Evolutionary conservation across 2,888 invertebrate genomes (phyloP).

Genomic region (Pseudanteris insignis): DNA sequence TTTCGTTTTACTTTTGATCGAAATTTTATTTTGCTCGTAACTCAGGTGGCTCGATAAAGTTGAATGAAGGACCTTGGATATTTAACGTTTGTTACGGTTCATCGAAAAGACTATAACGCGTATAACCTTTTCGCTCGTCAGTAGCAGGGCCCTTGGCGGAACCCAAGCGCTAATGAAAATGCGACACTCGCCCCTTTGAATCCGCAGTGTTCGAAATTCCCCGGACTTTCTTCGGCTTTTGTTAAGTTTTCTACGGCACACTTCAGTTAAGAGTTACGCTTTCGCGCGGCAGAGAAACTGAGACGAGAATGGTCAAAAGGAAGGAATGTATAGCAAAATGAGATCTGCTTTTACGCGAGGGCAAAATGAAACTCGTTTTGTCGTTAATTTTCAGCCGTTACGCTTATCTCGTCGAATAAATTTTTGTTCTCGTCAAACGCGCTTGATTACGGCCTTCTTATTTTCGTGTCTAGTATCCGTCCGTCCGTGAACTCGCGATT

Average conservation of each 20-base stretch:
- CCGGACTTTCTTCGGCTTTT: constrained; percentile 48
- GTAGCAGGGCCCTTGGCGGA: constrained; percentile 14
- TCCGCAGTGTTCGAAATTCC: constrained; percentile 54
- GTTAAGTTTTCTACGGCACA: constrained; percentile 40
- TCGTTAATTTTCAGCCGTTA: constrained; percentile 54
- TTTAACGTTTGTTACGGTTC: constrained; percentile 19
- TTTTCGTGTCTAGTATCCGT: constrained; percentile 24
- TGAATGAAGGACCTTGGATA: constrained; percentile 14
- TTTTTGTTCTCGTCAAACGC: constrained; percentile 51
- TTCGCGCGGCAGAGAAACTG: constrained; percentile 29
- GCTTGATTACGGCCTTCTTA: constrained; percentile 55
- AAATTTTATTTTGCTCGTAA: background rate
- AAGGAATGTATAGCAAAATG: constrained; percentile 24
- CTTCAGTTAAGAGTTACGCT: constrained; percentile 45
- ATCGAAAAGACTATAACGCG: constrained; percentile 25
- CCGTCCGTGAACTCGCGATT: constrained; percentile 12
- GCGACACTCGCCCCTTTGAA: constrained; percentile 54
- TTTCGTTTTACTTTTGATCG: background rate
- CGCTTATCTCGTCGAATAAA: constrained; percentile 36
- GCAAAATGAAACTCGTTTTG: constrained; percentile 54
- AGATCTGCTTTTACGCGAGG: constrained; percentile 53
- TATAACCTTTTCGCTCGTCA: constrained; percentile 38
- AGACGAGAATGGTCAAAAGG: constrained; percentile 26
- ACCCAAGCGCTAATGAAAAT: constrained; percentile 59
- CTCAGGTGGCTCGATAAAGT: constrained; percentile 1